Percentiles rank a stretch among this genome's conserved stretches.
These are phyloP conservation scores for Ormyrus pomaceus DNA, from an alignment of 2,888 invertebrate species.

Conservation along the genomic window DNA sequence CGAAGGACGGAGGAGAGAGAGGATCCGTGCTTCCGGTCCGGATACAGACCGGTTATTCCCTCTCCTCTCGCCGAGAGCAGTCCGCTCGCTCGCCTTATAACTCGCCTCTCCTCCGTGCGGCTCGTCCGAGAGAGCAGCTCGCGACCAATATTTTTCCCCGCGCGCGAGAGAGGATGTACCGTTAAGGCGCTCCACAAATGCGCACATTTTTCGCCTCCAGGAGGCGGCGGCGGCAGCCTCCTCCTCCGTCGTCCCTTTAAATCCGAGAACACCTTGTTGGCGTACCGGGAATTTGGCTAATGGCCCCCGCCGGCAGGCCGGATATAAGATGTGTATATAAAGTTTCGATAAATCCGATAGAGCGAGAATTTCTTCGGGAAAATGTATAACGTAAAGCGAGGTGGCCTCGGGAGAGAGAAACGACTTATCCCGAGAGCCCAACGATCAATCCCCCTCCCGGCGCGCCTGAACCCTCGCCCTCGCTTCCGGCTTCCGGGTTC, in stretches of 20 bases:
- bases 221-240: background rate
- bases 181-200: slow-evolving; percentile 20
- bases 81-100: slow-evolving; percentile 14
- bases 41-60: slow-evolving; percentile 73
- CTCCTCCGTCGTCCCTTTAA: background rate
- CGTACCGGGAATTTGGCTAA: slow-evolving; percentile 30
- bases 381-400: background rate
- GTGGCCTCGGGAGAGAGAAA: slow-evolving; percentile 29
- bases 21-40: slow-evolving; percentile 74
- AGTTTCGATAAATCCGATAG: slow-evolving; percentile 5
- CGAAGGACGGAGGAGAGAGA: slow-evolving; percentile 57
- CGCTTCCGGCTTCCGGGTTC: slow-evolving; percentile 70
- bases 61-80: slow-evolving; percentile 13
- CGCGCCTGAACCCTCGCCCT: slow-evolving; percentile 62
- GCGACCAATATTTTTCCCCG: slow-evolving; percentile 27
- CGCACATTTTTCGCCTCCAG: background rate
- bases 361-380: background rate
- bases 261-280: background rate
- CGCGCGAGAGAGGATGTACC: slow-evolving; percentile 12
- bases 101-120: background rate
- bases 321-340: background rate
- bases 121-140: background rate
- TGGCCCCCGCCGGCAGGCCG: background rate
- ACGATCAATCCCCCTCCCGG: slow-evolving; percentile 63
- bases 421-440: slow-evolving; percentile 61